Evolutionary conservation across 30 jellyfish, hydroid and myxozoan genomes (phyloP).

Genomic region (Turritopsis dohrnii): DNA sequence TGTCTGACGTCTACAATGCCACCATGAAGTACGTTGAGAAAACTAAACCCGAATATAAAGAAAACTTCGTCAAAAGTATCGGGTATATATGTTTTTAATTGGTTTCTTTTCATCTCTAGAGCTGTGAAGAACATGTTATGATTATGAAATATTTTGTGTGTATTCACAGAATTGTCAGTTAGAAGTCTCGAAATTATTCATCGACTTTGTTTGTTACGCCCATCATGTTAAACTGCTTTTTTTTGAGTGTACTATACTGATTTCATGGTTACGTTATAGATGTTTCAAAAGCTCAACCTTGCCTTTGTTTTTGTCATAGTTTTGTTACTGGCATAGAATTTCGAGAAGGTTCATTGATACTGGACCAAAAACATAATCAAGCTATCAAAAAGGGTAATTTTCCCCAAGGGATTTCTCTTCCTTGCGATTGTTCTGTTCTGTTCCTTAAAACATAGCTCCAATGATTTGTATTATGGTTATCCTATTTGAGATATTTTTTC

Average conservation of each 20-base stretch:
- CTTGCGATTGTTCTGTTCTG: not conserved
- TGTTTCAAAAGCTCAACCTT: no score
- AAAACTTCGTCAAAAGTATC: conserved; percentile 74
- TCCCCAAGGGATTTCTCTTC: not conserved
- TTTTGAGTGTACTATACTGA: no score
- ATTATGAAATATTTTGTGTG: not conserved
- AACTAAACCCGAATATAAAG: conserved; percentile 78
- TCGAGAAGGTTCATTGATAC: conserved; percentile 83
- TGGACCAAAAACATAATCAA: conserved; percentile 59
- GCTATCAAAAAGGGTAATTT: conserved; percentile 53
- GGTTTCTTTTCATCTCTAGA: not conserved
- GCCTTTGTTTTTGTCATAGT: conserved; percentile 22
- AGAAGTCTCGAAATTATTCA: no score
- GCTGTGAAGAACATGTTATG: not conserved
- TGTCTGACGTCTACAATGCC: conserved; percentile 77
- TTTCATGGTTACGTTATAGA: no score
- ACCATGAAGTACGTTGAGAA: conserved; percentile 42
- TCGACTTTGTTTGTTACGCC: no score
- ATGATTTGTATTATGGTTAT: no score
- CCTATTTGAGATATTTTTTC: not conserved
- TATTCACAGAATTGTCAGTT: no score
- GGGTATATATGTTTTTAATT: conserved; percentile 59
- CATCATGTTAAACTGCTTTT: no score
- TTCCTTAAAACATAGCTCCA: no score
- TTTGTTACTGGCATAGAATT: conserved; percentile 98